Evolutionary conservation across 1,140 invertebrate species (phyloP).

Genomic region (Plodia interpunctella): DNA sequence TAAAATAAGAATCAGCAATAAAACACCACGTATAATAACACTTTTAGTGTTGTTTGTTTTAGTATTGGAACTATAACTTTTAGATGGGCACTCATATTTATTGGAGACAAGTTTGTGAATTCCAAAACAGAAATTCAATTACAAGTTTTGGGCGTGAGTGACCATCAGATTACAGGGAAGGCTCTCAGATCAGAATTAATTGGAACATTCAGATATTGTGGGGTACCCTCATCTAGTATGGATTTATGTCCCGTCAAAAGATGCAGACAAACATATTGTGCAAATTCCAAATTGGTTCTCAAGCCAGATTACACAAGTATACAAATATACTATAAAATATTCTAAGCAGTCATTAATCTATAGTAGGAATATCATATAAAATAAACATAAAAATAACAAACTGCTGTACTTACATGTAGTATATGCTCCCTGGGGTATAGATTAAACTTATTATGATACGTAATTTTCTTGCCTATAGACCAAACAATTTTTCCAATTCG

Average conservation of each 20-base stretch:
- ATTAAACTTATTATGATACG: no score
- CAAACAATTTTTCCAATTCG: no score
- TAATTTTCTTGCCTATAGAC: no score
- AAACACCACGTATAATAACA: background rate
- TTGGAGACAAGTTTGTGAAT: slow-evolving; percentile 46
- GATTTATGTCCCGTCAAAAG: slow-evolving; percentile 60
- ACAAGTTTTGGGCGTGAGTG: slow-evolving; percentile 72
- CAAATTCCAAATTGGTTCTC: background rate
- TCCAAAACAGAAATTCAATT: slow-evolving; percentile 71
- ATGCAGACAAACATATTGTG: slow-evolving; percentile 14
- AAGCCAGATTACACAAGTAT: no score
- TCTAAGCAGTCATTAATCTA: no score
- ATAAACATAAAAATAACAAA: no score
- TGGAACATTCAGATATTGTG: slow-evolving; percentile 71
- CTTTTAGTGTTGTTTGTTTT: background rate
- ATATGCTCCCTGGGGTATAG: no score
- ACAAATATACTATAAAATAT: no score
- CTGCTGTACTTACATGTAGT: no score
- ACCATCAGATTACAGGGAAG: slow-evolving; percentile 72
- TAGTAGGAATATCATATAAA: no score
- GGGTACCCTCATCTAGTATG: slow-evolving; percentile 60
- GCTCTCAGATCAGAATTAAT: slow-evolving; percentile 70
- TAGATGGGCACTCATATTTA: background rate
- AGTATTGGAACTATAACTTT: background rate
- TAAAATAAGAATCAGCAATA: no score